Conservation (phyloP, 2,888 invertebrate genomes). For the Zygaena filipendulae region DNA sequence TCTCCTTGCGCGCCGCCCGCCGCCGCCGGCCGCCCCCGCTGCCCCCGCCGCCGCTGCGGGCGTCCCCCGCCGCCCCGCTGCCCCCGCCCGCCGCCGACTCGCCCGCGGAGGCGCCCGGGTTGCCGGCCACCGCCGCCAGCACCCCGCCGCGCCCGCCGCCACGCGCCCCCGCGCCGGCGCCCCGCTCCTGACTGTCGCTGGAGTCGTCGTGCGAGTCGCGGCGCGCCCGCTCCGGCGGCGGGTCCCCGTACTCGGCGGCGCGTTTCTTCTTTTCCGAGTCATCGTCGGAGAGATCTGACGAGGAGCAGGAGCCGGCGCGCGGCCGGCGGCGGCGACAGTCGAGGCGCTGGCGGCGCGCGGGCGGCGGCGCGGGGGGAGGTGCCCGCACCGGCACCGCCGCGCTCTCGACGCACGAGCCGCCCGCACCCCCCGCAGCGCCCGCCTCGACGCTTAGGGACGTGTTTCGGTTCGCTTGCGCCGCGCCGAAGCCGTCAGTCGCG, state of each 20-base stretch:
- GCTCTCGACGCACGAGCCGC: constrained; percentile 8
- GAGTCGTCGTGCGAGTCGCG: constrained; percentile 88
- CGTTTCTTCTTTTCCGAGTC: constrained; percentile 88
- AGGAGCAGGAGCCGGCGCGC: constrained; percentile 85
- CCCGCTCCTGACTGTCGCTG: constrained; percentile 85
- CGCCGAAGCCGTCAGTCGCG: background rate
- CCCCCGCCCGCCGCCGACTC: constrained; percentile 18
- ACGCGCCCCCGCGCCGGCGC: constrained; percentile 70
- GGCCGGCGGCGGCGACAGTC: constrained; percentile 47
- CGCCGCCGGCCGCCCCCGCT: constrained; percentile 58
- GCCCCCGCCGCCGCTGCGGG: constrained; percentile 64
- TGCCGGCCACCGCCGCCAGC: constrained; percentile 20
- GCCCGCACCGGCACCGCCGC: constrained; percentile 22
- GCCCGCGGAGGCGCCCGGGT: constrained; percentile 65
- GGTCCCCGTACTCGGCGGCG: constrained; percentile 72
- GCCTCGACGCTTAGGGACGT: constrained; percentile 4
- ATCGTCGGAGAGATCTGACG: constrained; percentile 94
- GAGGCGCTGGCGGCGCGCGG: constrained; percentile 40
- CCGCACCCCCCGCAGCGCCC: constrained; percentile 22
- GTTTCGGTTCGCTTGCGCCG: no score
- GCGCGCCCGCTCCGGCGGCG: constrained; percentile 71
- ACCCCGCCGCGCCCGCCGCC: constrained; percentile 29
- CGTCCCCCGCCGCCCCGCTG: constrained; percentile 23
- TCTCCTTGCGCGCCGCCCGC: constrained; percentile 53
- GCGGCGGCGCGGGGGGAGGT: constrained; percentile 38